Evolutionary conservation across 2,113 vertebrate species (phyloP).

Genomic region (Sakesphorus luctuosus): DNA sequence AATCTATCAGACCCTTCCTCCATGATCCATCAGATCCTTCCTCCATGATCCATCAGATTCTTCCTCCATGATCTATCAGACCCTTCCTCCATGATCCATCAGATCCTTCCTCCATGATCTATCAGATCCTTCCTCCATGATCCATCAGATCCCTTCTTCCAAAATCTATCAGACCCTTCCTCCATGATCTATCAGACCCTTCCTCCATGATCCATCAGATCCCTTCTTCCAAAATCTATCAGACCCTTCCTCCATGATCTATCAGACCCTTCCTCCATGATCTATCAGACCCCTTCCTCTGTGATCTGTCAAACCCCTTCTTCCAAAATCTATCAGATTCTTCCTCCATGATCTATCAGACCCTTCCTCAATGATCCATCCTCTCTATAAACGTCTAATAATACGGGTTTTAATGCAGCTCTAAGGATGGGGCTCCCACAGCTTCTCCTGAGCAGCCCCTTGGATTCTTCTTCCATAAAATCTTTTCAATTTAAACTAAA

Average conservation of each 20-base stretch:
- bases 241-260: no score
- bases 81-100: accelerated
- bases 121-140: no score
- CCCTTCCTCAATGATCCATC: accelerated
- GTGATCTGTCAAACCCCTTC: no score
- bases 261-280: no score
- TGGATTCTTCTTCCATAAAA: neutral
- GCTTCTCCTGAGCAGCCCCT: neutral
- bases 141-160: no score
- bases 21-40: no score
- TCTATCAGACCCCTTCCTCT: neutral
- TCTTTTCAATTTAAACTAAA: neutral
- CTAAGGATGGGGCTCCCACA: neutral
- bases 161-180: accelerated
- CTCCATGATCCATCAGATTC: no score
- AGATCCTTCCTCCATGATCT: neutral
- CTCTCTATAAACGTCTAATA: accelerated
- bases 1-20: neutral
- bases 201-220: no score
- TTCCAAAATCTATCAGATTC: accelerated
- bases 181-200: no score
- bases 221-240: neutral
- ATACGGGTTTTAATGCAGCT: accelerated
- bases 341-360: neutral
- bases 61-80: neutral